Base-by-base conservation (phyloP, 1,140 invertebrate genomes). In the Alviniconcha marisindica region DNA sequence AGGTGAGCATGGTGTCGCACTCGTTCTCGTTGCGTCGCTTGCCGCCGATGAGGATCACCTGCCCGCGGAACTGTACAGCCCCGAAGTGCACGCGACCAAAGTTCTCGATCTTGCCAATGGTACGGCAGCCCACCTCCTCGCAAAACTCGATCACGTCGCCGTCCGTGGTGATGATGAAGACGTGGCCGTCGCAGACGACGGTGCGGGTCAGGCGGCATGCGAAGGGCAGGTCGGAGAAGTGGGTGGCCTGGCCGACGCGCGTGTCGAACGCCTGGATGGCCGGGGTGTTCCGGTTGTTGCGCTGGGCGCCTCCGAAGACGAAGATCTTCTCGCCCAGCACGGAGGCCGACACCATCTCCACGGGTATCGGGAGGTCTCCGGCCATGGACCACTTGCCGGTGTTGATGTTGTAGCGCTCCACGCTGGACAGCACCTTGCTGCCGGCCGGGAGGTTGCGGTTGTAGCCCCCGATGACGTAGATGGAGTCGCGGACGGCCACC, bases 51-150 rank as follows among this genome's bases (percentile, higher is more conserved):
- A 90, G 85, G 60, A 89, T 88, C 15, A 89, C 84, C 24, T 89
- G 85, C 1, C 89, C 89, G 51, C 87, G 83, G 48, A 87, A 88
- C 77, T 90, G 88, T 42, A 89, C 86, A 7, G 87, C 87, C 14
- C 89, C 89, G 51, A 89, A 90, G 60, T 90, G 89, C 31, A 89
- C 89, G 31, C 88, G 77, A 4, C 89, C 88, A 73, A 89, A 90
- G 48, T 82, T 85, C 40, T 85, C 84, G 42, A 85, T 82, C 54
- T 85, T 85, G 2, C 84, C 84, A 40, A 85, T 82, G 33, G 84
- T 85, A 33, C 84, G 80, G 76, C 84, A 85, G 21, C 84, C 84
- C n/a, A 74, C 81, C 15, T 82, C 84, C 40, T 82, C 84, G 33
- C 80, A 85, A 44, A 85, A 85, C 66, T 85, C 84, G 38, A 74